Evolutionary conservation across 2,888 invertebrate genomes (phyloP).

Genomic region (Seladonia tumulorum): DNA sequence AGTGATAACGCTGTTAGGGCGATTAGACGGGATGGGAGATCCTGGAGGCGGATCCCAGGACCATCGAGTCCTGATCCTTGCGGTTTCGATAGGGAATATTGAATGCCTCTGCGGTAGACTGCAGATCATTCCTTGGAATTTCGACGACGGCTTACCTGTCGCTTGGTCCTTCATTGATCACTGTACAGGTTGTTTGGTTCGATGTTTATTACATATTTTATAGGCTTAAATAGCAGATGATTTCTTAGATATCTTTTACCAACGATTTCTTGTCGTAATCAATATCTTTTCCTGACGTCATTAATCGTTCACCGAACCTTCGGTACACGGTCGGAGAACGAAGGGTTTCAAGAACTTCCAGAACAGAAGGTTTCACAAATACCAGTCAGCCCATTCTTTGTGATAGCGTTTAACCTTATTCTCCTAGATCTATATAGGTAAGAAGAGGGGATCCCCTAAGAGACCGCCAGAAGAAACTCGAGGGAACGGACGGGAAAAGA

Average conservation of each 20-base stretch:
- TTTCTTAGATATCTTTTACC: too few species aligned
- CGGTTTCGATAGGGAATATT: neutral
- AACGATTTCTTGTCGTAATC: too few species aligned
- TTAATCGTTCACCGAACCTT: neutral
- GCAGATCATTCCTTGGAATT: conserved; percentile 1
- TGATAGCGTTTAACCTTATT: neutral
- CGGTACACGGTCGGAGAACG: neutral
- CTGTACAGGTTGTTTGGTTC: too few species aligned
- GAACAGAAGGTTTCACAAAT: neutral
- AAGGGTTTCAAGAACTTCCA: neutral
- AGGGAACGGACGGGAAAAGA: neutral
- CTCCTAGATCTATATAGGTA: neutral
- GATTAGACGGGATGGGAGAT: neutral
- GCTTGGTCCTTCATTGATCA: neutral
- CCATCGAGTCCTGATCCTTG: neutral
- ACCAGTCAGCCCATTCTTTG: neutral
- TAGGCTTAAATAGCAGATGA: too few species aligned
- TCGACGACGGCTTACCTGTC: neutral
- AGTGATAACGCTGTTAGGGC: conserved; percentile 1
- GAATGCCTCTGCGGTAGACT: neutral
- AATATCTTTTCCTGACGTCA: neutral
- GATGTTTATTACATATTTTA: too few species aligned
- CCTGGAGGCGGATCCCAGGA: neutral
- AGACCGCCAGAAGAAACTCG: neutral
- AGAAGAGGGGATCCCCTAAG: neutral